These are phyloP conservation scores for Papilio xuthus DNA, from an alignment of 1,140 invertebrate genomes.

Conservation along the genomic window DNA sequence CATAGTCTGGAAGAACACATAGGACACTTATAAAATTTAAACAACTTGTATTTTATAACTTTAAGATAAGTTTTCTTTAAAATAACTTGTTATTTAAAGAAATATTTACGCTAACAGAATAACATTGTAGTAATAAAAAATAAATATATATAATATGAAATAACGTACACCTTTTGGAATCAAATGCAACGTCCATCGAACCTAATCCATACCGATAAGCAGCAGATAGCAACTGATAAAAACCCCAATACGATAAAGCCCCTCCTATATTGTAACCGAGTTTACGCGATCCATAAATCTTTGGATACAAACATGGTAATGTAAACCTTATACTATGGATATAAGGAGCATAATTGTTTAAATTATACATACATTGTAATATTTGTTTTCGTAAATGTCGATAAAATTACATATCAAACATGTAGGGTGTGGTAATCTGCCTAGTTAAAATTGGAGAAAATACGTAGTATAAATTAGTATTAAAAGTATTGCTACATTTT, in stretches of 20 bases:
- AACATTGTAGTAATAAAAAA: background rate
- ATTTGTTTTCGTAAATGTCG: conserved; percentile 25
- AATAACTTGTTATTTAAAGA: no score
- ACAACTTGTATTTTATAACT: no score
- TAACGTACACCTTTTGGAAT: conserved; percentile 13
- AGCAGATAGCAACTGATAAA: conserved; percentile 9
- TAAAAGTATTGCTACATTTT: background rate
- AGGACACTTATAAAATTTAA: no score
- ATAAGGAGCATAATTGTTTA: background rate
- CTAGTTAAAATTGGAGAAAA: background rate
- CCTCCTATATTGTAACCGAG: background rate
- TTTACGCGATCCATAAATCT: conserved; percentile 2
- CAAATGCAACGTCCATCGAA: conserved; percentile 13
- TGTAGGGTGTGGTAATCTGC: conserved; percentile 12
- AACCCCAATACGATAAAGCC: conserved; percentile 19
- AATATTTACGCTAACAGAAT: no score
- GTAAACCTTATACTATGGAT: background rate
- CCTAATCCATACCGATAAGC: background rate
- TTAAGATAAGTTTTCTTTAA: no score
- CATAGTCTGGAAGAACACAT: no score
- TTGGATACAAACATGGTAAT: background rate
- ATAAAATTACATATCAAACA: conserved; percentile 10
- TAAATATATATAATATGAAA: background rate
- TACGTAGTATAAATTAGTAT: background rate
- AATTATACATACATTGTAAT: background rate